Base-by-base conservation (phyloP, 2,888 invertebrate genomes). In the Ormyrus nitidulus region DNA sequence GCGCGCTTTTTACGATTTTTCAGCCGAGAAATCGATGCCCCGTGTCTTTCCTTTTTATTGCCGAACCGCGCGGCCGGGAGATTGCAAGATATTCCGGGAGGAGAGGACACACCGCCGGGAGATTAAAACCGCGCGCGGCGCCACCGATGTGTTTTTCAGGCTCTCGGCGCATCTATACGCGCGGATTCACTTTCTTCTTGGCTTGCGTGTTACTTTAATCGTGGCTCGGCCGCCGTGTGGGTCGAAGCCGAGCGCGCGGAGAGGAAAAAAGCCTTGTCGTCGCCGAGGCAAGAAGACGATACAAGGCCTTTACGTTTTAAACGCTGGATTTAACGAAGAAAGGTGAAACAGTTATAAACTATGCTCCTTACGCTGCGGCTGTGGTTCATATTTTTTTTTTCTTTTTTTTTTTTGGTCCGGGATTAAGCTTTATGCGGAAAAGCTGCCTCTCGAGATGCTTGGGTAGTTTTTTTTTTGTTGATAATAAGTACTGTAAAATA, bases 141-240 rank as follows among this genome's bases (percentile, higher is more conserved):
- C 69, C 34, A 61, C 62, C 10, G 54, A 70, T 64, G 54, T 77
- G 44, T 69, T 11, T n/a, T 48, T 48, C 34, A 34, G 34, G 34
- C 34, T 75, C 51, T 75, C 56, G 34, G 44, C 44, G 64, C 77
- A 62, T 69, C 54, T 56, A 46, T 13, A 19, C 49, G 56, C 56
- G 61, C 59, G 75, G 79, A 79, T 79, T 79, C 75, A 79, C 79
- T 79, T 79, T 79, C 79, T 79, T 79, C 70, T 64, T 54, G 34
- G 72, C 59, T 53, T 59, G 72, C 77, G 66, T 51, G 61, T 49
- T 68, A 68, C 58, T 72, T 71, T 66, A 77, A 65, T 61, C 65
- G 65, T 54, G 54, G 56, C 34, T 34, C 34, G 34, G 34, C 34
- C 34, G 34, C 34, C 34, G 34, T 34, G 34, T 34, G 34, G 34